Conservation (phyloP, 2,113 vertebrate genomes). For the Amia ocellicauda region DNA sequence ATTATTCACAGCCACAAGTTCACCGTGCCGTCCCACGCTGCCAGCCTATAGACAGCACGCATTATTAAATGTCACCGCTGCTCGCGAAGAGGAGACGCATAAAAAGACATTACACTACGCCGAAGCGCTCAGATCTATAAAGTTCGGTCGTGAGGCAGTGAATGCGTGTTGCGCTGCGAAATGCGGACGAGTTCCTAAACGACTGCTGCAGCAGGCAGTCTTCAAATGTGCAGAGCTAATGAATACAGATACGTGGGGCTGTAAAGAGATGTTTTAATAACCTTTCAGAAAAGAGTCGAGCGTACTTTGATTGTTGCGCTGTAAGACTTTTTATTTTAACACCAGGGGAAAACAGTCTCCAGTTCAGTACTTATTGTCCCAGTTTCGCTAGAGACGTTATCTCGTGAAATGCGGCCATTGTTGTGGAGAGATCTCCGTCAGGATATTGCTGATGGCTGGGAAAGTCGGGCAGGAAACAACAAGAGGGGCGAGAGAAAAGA, state of each 20-base stretch:
- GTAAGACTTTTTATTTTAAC: not conserved
- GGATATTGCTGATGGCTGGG: conserved; percentile 25
- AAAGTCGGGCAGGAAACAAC: conserved; percentile 41
- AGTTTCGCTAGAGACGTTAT: no score
- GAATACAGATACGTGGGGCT: not conserved
- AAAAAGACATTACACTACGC: not conserved
- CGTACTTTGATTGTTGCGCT: not conserved
- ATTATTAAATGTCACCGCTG: conserved; percentile 27
- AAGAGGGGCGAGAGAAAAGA: conserved; percentile 23
- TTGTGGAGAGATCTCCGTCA: conserved; percentile 27
- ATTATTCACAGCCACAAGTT: conserved; percentile 24
- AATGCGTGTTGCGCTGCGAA: not conserved
- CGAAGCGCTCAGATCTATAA: conserved; percentile 22
- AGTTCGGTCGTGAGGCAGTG: conserved; percentile 13
- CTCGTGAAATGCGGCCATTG: no score
- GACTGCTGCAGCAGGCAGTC: not conserved
- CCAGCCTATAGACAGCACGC: conserved; percentile 3
- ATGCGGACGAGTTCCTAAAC: not conserved
- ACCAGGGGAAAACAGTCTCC: no score
- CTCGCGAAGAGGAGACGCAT: not conserved
- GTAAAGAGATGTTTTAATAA: not conserved
- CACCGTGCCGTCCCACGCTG: conserved; percentile 15
- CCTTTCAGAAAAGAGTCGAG: not conserved
- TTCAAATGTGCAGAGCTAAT: not conserved
- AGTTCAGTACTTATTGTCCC: no score